Evolutionary conservation across 2,113 vertebrate species (phyloP).

Genomic region (Chaetura pelagica): DNA sequence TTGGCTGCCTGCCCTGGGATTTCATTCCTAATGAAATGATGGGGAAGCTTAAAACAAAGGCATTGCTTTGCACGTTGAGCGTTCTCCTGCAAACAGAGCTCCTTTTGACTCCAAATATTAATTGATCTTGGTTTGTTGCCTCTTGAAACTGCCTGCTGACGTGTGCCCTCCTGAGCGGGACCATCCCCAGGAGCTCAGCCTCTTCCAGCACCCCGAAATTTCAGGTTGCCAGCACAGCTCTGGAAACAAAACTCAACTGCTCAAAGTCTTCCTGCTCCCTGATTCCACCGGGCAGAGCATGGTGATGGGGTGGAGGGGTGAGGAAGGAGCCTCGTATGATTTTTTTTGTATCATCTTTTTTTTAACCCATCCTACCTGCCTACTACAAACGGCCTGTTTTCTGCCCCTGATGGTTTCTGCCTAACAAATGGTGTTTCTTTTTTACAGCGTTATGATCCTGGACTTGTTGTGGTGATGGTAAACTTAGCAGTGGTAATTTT

Average conservation of each 20-base stretch:
- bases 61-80: accelerated
- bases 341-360: background rate
- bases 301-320: slow-evolving; percentile 68
- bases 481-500: slow-evolving; percentile 99
- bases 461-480: slow-evolving; percentile 99
- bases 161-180: accelerated
- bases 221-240: background rate
- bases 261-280: background rate
- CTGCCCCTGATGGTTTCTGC: slow-evolving; percentile 94
- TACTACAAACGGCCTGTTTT: slow-evolving; percentile 83
- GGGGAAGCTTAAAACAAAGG: background rate
- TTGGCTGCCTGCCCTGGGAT: background rate
- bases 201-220: background rate
- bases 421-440: slow-evolving; percentile 99
- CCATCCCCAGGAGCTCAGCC: background rate
- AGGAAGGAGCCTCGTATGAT: slow-evolving; percentile 57
- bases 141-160: background rate
- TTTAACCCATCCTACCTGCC: slow-evolving; percentile 73
- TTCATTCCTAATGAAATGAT: accelerated
- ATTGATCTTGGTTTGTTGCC: background rate
- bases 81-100: background rate
- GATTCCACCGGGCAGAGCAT: slow-evolving; percentile 47
- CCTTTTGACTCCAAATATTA: background rate
- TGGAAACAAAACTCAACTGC: background rate
- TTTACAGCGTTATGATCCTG: slow-evolving; percentile 99